Base-by-base conservation (phyloP, 2,113 vertebrate species). In the Saimiri boliviensis region DNA sequence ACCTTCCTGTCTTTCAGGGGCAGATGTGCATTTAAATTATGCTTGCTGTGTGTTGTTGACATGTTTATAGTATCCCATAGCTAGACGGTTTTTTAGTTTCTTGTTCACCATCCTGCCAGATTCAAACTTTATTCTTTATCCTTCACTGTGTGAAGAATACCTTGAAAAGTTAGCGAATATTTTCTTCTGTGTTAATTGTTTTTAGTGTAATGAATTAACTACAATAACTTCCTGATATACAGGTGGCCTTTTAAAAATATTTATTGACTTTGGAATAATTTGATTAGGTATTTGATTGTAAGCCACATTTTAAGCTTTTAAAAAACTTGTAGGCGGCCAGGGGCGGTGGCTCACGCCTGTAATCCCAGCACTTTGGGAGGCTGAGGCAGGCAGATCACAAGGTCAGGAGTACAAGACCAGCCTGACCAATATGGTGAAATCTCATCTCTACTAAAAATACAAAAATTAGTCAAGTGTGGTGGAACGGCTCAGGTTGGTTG, bases 261-360 rank as follows among this genome's bases (percentile, higher is more conserved):
- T 49, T 92, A 54, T 77, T 92, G 40, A 2, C 30, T 74, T 81
- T 86, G 86, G 32, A 82, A 14, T 73, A 86, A 84, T 73, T 84
- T 92, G 27, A 32, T 23, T 60, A 66, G 6, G 3, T 52, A 89
- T 82, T 86, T 49, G 17, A 73, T 45, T 76, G 52, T 19, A 42
- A 73, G 1, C 54, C 30, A 58, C 7, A 54, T 83, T n/a, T 77
- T 23, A 40, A 20, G 14, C 30, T 90, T 92, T 63, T 21, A 49
- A 83, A 73, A 76, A 80, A 70, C 9, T 58, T 73, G 32, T 30
- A 63, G 60, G 52, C 5, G 1, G 60, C 27, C 0, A 0, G 60
- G 27, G 2, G 0, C 12, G 2, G 60, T 30, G 60, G 27, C 25
- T 60, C 58, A 30, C 0, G 4, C 58, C 58, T 60, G 11, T 63